Conservation (phyloP, 2,797 vertebrate genomes). For the Enteromius viviparus region DNA sequence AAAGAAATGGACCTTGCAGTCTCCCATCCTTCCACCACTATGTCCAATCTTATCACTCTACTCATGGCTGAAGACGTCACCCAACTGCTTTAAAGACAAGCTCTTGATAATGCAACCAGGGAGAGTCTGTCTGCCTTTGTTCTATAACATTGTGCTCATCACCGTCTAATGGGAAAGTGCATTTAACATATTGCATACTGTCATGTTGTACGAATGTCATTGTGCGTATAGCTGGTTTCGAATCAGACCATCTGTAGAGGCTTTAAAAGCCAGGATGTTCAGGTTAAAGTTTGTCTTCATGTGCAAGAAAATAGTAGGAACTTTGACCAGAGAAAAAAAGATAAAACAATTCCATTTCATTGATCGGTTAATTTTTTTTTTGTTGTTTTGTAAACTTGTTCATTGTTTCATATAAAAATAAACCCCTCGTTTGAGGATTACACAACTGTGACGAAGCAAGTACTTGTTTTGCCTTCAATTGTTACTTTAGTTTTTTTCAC, state of each 20-base stretch:
- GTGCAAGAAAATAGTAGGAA: background rate
- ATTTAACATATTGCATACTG: constrained; percentile 27
- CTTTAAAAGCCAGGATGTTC: constrained; percentile 1
- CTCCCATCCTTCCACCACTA: constrained; percentile 33
- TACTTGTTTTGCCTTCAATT: constrained; percentile 1
- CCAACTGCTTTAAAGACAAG: constrained; percentile 32
- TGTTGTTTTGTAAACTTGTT: constrained; percentile 42
- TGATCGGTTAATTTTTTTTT: background rate
- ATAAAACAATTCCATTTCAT: constrained; percentile 6
- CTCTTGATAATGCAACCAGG: constrained; percentile 29
- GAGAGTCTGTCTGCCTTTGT: constrained; percentile 12
- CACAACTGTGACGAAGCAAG: background rate
- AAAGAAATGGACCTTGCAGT: constrained; percentile 51
- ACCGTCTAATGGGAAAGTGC: constrained; percentile 16
- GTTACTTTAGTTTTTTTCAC: background rate
- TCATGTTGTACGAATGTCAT: constrained; percentile 23
- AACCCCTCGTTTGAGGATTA: constrained; percentile 20
- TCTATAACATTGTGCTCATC: constrained; percentile 22
- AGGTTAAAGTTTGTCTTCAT: constrained; percentile 31
- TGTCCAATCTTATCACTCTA: constrained; percentile 40
- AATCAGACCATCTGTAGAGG: constrained; percentile 12
- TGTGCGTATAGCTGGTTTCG: constrained; percentile 29
- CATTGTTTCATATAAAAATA: constrained; percentile 37
- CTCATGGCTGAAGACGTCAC: constrained; percentile 48
- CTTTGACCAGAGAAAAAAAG: constrained; percentile 12